Base-by-base conservation (phyloP, 1,140 invertebrate species). In the Conopomorpha cramerella region DNA sequence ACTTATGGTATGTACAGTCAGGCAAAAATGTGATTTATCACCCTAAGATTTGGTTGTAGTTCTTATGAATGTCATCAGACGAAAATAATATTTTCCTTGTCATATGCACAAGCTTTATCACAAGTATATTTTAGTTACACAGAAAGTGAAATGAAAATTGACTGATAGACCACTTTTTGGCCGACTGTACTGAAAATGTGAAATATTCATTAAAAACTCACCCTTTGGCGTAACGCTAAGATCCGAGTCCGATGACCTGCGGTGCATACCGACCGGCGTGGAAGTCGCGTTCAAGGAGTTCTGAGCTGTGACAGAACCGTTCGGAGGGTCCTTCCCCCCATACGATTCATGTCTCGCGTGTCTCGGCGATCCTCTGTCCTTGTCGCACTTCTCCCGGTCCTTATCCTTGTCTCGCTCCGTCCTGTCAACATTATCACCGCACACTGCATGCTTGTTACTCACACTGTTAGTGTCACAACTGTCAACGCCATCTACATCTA, bases 201-300 rank as follows among this genome's bases (percentile, higher is more conserved):
- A n/a, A 15, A 23, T 25, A 35, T n/a, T 16, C 18, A 36, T 30
- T 30, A 38, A 31, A 37, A 16, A 46, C 52, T 43, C 15, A 95
- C 93, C 92, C 90, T 93, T 95, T 2, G 93, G 92, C 3, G 92
- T 93, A 19, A 93, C 86, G 76, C 90, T 94, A 30, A 96, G 77
- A 73, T 97, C 95, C 2, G 95, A 96, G 66, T 96, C 95, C 2
- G 93, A 96, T 0, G 92, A 94, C 39, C 93, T 80, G 30, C 92
- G 78, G 54, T 89, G 86, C 36, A 89, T 84, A 39, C 79, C 66
- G 55, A 70, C 74, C 53, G 68, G 80, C 61, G 77, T 81, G 30
- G 59, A 80, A 1, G 77, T 74, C 44, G 81, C 79, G 37, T 82
- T 82, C 36, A 82, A 79, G 3, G 51, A 54, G 31, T 56, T 63